These are phyloP conservation scores for Aythya baeri DNA, from an alignment of 2,113 vertebrate species.

Conservation along the genomic window DNA sequence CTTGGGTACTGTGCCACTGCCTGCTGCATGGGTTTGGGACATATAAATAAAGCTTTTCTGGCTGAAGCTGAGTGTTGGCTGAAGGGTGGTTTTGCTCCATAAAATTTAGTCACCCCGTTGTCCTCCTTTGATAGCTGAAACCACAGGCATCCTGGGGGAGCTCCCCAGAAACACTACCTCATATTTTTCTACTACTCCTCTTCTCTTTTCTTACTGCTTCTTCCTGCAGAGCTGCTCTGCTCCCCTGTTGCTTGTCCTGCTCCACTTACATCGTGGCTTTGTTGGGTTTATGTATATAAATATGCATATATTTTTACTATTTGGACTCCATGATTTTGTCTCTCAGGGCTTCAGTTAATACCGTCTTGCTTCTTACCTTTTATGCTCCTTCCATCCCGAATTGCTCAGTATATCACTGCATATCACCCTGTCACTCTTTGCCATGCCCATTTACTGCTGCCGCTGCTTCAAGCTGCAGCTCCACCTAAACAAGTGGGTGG, in stretches of 20 bases:
- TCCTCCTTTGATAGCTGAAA: neutral
- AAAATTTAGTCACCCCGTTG: neutral
- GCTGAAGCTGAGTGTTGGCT: neutral
- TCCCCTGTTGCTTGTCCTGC: neutral
- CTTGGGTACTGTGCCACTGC: no score
- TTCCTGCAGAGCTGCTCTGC: neutral
- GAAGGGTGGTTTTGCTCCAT: rapidly evolving
- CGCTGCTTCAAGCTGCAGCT: neutral
- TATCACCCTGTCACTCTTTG: constrained; percentile 6
- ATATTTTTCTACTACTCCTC: no score
- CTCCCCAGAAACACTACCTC: neutral
- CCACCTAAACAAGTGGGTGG: neutral
- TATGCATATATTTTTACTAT: neutral
- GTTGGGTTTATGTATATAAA: neutral
- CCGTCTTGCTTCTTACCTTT: neutral
- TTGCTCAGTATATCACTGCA: neutral
- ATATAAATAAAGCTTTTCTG: neutral
- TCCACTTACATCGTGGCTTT: neutral
- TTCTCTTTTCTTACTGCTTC: neutral
- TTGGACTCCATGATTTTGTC: constrained; percentile 6
- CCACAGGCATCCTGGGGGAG: rapidly evolving
- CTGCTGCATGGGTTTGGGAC: neutral
- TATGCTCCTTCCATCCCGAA: neutral
- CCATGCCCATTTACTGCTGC: neutral
- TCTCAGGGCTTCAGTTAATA: neutral